Evolutionary conservation across 1,140 invertebrate genomes (phyloP), one percentile per base, ranked within the genome.

Genomic region (Catajapyx aquilonaris): DNA sequence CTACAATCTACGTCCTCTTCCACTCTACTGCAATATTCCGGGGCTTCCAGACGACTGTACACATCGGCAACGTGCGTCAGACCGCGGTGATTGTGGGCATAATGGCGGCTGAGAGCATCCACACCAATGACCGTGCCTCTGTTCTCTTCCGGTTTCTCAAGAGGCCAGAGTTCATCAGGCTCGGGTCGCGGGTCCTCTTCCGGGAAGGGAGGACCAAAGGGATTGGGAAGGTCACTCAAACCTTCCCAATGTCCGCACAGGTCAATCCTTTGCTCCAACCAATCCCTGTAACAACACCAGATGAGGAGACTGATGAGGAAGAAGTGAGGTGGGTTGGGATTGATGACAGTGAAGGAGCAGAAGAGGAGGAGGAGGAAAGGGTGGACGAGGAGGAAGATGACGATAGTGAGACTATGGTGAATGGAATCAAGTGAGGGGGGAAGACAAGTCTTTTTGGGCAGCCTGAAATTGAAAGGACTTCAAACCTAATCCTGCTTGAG

Each of bases 51-150:
- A 79, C 83, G 18, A 93, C 87, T 0, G 74, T 96, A 2, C 85
- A 95, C 51, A 81, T 95, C 40, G 88, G 86, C 1, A 95, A 88
- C 52, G 81, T 97, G 11, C 60, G 87, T 7, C 93, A 96, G 60
- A 95, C 88, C 0, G 88, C 84, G 15, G 74, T 93, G 16, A 73
- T 91, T 17, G 71, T 69, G 32, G 71, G 66, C 13, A 76, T 79
- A 46, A 64, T 72, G 57, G 64, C 64, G 18, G 50, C 59, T 4
- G 50, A 52, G 25, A 65, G 65, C 20, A 61, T 83, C 34, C 67
- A 72, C 43, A 86, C 83, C 0, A 85, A 88, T 50, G 80, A 91
- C 44, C 71, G 68, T 2, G 85, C 81, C 10, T 75, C 76, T 0
- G 84, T 91, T 1, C 57, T 86, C 42, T 94, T 95, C 57, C 66